A percentile compares a stretch with the other conserved stretches of the same genome.
Conservation (phyloP, 2,797 vertebrate species). For the Enteromius thamalakanensis region DNA sequence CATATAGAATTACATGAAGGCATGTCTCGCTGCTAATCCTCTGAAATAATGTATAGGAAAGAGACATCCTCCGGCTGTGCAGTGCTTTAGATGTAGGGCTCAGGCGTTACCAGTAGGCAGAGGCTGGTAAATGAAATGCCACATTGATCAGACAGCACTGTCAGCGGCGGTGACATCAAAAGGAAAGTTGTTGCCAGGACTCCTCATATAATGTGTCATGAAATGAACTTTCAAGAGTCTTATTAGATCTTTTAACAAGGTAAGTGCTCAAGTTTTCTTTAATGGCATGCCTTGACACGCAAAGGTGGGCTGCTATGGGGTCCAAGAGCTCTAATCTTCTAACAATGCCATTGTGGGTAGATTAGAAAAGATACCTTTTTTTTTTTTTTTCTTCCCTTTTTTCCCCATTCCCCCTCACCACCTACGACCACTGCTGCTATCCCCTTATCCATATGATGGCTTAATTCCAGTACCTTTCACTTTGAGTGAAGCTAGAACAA, state of each 20-base stretch:
- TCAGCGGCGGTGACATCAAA: conserved; percentile 68
- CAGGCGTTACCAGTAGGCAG: conserved; percentile 61
- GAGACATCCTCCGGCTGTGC: conserved; percentile 35
- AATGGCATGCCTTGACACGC: conserved; percentile 56
- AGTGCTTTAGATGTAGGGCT: conserved; percentile 57
- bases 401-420: background rate
- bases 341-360: conserved; percentile 65
- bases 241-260: conserved; percentile 72
- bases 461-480: conserved; percentile 77
- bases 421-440: conserved; percentile 52
- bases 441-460: conserved; percentile 72
- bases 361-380: conserved; percentile 51
- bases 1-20: conserved; percentile 50
- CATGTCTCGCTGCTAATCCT: conserved; percentile 43
- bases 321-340: conserved; percentile 69
- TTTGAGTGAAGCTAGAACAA: conserved; percentile 73
- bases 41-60: conserved; percentile 49
- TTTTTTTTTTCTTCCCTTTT: conserved; percentile 22
- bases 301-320: conserved; percentile 59
- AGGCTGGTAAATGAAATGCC: conserved; percentile 69
- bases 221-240: conserved; percentile 70
- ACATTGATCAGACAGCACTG: conserved; percentile 70
- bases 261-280: conserved; percentile 65
- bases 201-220: conserved; percentile 68
- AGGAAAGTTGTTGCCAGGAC: conserved; percentile 66